Evolutionary conservation across 1,140 invertebrate genomes (phyloP).

Genomic region (Vanessa tameamea): DNA sequence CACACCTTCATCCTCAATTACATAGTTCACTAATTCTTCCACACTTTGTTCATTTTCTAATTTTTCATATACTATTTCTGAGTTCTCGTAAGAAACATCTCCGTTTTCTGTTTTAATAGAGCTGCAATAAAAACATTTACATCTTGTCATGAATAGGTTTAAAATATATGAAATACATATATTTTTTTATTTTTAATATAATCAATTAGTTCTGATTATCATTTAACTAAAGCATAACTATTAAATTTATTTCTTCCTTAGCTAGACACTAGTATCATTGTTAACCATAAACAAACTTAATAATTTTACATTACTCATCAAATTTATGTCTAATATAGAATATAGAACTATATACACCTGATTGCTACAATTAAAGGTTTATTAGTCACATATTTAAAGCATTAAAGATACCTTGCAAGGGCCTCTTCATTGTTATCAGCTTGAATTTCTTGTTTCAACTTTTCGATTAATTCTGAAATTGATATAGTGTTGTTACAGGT

Average conservation of each 20-base stretch:
- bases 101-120: slow-evolving; percentile 18
- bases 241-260: too few relatives aligned
- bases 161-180: not conserved
- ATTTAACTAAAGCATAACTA: too few relatives aligned
- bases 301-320: not conserved
- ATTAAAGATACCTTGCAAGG: slow-evolving; percentile 24
- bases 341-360: too few relatives aligned
- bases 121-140: slow-evolving; percentile 7
- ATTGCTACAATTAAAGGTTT: not conserved
- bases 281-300: too few relatives aligned
- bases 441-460: slow-evolving; percentile 46
- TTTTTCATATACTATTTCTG: slow-evolving; percentile 16
- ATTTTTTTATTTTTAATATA: too few relatives aligned
- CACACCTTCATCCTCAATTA: slow-evolving; percentile 14
- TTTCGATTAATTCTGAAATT: slow-evolving; percentile 63
- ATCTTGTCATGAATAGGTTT: not conserved
- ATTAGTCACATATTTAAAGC: not conserved
- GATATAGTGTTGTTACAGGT: not conserved
- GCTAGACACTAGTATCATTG: too few relatives aligned
- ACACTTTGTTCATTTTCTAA: not conserved
- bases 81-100: slow-evolving; percentile 5
- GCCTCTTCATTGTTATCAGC: slow-evolving; percentile 20
- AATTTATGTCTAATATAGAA: not conserved
- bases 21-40: not conserved
- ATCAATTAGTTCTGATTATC: too few relatives aligned